Conservation (phyloP, 2,888 invertebrate genomes). For the Steromphala cineraria region DNA sequence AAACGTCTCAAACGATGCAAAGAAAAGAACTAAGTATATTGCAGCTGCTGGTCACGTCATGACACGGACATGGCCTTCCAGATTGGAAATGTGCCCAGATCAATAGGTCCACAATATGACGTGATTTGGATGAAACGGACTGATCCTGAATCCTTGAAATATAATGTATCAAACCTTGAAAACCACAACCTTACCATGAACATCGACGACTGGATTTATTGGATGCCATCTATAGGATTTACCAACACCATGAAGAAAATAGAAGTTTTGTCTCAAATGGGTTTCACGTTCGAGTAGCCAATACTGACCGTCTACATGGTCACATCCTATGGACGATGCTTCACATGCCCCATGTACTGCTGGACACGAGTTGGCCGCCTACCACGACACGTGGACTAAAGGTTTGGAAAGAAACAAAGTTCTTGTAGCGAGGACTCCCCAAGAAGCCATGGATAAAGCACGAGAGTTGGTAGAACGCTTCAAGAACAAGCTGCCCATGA, state of each 20-base stretch:
- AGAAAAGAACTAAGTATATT: background rate
- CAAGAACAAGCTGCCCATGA: background rate
- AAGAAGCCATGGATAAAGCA: background rate
- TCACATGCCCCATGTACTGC: constrained; percentile 44
- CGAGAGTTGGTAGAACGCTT: background rate
- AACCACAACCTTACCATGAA: background rate
- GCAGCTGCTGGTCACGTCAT: background rate
- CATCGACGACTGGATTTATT: constrained; percentile 20
- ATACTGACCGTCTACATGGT: constrained; percentile 46
- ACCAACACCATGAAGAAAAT: constrained; percentile 28
- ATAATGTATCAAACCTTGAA: constrained; percentile 20
- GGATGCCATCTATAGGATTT: constrained; percentile 13
- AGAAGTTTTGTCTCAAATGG: constrained; percentile 23
- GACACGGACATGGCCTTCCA: constrained; percentile 42
- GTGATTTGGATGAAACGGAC: constrained; percentile 38
- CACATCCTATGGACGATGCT: constrained; percentile 40
- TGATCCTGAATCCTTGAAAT: constrained; percentile 30
- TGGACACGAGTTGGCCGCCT: constrained; percentile 42
- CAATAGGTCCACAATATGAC: constrained; percentile 37
- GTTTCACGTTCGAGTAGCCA: constrained; percentile 37
- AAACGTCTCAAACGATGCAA: too few relatives aligned
- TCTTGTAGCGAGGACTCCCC: background rate
- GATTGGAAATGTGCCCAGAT: constrained; percentile 34
- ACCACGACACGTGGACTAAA: constrained; percentile 37
- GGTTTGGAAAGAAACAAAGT: constrained; percentile 17